Evolutionary conservation across 2,797 vertebrate species (phyloP), one percentile per base, ranked within the genome.

Genomic region (Etheostoma perlongum): DNA sequence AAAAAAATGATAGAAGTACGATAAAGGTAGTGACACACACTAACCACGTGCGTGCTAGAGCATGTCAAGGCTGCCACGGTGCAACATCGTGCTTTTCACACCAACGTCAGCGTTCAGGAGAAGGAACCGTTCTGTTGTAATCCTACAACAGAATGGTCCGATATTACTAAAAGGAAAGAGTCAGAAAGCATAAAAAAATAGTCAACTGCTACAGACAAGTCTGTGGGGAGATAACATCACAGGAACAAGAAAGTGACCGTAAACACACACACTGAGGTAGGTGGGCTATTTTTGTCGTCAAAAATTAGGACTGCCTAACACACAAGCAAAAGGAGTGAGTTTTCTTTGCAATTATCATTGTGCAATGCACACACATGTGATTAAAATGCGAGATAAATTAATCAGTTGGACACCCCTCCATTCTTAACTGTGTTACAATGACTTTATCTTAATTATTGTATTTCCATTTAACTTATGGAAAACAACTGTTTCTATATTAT

Each of bases 81-180:
- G 96, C 95, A 95, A 93, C 94, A 94, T 74, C 40, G 68, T 67
- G 91, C 79, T 89, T 88, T 92, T 92, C 76, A 88, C 90, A 86
- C 90, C 95, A 95, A 96, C 96, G 94, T 93, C 91, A 93, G 89
- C 91, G 5, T 57, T 58, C 60, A 51, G 53, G 40, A 95, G 95
- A 85, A 78, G 81, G 60, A 80, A 64, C 1, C 21, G 21, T 23
- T 23, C 21, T 23, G 21, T 23, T 23, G 21, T 23, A 23, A 23
- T 23, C 21, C 1, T 23, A 23, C 21, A 23, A 23, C 21, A 23
- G 21, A 23, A 23, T 23, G 21, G 21, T 23, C 21, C 21, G 21
- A 23, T 23, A 23, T 23, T 23, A 80, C 80, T 80, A 81, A 91
- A 67, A 71, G 54, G 62, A 86, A 85, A 93, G 91, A 94, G 90